phyloP scores from a whole-genome alignment of 1,140 invertebrate species.

The Halictus rubicundus region DNA sequence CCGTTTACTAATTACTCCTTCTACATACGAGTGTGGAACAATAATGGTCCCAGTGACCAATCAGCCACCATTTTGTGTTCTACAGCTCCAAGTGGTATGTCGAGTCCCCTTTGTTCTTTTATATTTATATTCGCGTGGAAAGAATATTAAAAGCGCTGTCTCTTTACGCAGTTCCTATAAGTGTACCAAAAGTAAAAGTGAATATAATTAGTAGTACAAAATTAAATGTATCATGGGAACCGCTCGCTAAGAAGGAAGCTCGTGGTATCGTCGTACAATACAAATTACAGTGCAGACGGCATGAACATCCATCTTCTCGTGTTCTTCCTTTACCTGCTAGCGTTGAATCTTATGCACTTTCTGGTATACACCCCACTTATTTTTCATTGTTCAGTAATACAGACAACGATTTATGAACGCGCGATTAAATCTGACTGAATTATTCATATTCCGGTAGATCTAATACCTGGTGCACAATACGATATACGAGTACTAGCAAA shows the following conservation, averaged over 20 bases:
- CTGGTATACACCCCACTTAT: constrained; percentile 74
- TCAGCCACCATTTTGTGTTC: constrained; percentile 83
- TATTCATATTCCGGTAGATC: constrained; percentile 70
- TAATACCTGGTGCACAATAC: constrained; percentile 82
- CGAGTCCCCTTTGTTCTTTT: constrained; percentile 6
- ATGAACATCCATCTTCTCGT: constrained; percentile 78
- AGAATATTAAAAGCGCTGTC: neutral
- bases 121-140: neutral
- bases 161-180: constrained; percentile 81
- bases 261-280: constrained; percentile 83
- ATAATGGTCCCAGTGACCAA: constrained; percentile 83
- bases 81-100: constrained; percentile 83
- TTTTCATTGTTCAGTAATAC: neutral
- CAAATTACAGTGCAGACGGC: constrained; percentile 83
- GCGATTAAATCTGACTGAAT: neutral
- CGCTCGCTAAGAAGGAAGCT: constrained; percentile 81
- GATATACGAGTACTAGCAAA: constrained; percentile 82
- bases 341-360: constrained; percentile 79
- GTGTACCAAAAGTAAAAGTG: constrained; percentile 81
- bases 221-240: constrained; percentile 83
- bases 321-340: constrained; percentile 77
- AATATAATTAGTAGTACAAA: constrained; percentile 80
- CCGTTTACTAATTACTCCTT: constrained; percentile 86
- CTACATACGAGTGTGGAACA: constrained; percentile 84
- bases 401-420: neutral